These are phyloP conservation scores for Chalcosyrphus nemorum DNA, from an alignment of 2,888 invertebrate genomes.

Conservation along the genomic window DNA sequence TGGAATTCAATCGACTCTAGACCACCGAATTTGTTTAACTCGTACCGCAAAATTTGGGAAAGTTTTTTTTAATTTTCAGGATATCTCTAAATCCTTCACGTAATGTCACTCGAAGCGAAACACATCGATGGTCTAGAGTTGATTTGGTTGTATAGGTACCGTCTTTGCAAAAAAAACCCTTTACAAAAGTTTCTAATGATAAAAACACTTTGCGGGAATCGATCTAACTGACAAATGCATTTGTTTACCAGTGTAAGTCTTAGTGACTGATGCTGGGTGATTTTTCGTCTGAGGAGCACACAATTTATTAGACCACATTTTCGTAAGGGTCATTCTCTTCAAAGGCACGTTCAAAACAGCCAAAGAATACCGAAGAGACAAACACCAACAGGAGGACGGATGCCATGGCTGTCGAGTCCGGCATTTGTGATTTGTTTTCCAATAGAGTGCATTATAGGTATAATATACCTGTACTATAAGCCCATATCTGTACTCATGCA, in stretches of 20 bases:
- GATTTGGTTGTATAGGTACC: too few relatives aligned
- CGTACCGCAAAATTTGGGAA: too few relatives aligned
- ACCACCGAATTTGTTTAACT: too few relatives aligned
- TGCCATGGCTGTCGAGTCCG: slow-evolving; percentile 12
- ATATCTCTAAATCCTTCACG: too few relatives aligned
- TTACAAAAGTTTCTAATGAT: neutral
- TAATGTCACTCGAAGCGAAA: too few relatives aligned
- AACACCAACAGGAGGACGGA: neutral
- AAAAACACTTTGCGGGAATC: slow-evolving; percentile 37
- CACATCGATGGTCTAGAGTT: too few relatives aligned
- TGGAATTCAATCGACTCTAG: too few relatives aligned
- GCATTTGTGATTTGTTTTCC: slow-evolving; percentile 55
- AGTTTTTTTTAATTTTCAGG: too few relatives aligned
- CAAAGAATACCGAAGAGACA: slow-evolving; percentile 23
- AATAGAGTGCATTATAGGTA: slow-evolving; percentile 24
- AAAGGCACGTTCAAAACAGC: slow-evolving; percentile 42
- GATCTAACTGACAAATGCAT: slow-evolving; percentile 63
- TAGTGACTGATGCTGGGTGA: slow-evolving; percentile 59
- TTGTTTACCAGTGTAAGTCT: slow-evolving; percentile 57
- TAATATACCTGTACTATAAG: neutral
- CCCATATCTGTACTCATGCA: neutral
- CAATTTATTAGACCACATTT: slow-evolving; percentile 63
- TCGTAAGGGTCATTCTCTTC: slow-evolving; percentile 44
- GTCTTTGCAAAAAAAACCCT: too few relatives aligned
- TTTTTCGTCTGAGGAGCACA: slow-evolving; percentile 60